Conservation (phyloP, 2,888 invertebrate genomes). For the Hypolimnas misippus region DNA sequence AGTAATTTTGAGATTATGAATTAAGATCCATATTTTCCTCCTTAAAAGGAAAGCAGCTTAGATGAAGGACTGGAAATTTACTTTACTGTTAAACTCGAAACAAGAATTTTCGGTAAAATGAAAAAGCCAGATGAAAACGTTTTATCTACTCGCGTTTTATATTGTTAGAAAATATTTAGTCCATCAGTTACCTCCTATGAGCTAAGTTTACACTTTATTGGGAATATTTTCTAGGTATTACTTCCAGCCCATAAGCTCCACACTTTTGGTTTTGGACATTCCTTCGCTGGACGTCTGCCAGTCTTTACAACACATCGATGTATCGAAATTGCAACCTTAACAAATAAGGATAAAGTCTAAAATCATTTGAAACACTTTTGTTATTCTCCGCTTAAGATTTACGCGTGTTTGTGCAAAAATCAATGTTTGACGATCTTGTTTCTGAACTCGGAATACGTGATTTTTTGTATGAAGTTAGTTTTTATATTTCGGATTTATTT, state of each 20-base stretch:
- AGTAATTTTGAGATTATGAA: too few species aligned
- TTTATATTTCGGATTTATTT: background rate
- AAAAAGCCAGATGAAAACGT: too few species aligned
- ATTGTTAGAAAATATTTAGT: background rate
- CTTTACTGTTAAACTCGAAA: too few species aligned
- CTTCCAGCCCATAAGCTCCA: conserved; percentile 30
- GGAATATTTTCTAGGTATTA: conserved; percentile 34
- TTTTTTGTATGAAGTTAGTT: background rate
- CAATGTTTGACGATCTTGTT: conserved; percentile 27
- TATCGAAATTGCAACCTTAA: conserved; percentile 11
- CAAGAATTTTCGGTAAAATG: too few species aligned
- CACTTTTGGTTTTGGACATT: conserved; percentile 30
- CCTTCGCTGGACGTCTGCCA: conserved; percentile 37
- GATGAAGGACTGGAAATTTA: too few species aligned
- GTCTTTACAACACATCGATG: conserved; percentile 10
- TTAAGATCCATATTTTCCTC: too few species aligned
- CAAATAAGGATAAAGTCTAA: conserved; percentile 16
- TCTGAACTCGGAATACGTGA: background rate
- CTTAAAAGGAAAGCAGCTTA: too few species aligned
- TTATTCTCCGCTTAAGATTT: conserved; percentile 23
- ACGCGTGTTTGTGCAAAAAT: conserved; percentile 30
- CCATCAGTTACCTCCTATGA: conserved; percentile 1
- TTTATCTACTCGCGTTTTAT: too few species aligned
- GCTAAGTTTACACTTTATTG: conserved; percentile 20
- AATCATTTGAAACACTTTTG: conserved; percentile 1